Conservation (phyloP, 2,797 vertebrate species). For the Crypturellus tataupa region DNA sequence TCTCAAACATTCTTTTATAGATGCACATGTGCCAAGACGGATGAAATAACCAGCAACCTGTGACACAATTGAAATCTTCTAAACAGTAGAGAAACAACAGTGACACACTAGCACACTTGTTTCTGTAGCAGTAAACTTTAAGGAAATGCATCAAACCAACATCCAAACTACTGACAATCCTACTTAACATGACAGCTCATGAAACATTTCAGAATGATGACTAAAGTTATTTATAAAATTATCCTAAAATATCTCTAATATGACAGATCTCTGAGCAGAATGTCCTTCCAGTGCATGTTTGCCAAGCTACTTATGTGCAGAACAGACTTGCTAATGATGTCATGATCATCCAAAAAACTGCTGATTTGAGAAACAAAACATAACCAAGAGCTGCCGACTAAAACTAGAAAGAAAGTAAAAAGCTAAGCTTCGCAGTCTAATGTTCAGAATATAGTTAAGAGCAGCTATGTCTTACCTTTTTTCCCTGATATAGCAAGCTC, state of each 20-base stretch:
- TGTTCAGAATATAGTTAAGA: neutral
- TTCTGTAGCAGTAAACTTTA: neutral
- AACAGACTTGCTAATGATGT: neutral
- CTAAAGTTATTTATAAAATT: neutral
- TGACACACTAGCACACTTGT: neutral
- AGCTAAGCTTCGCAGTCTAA: neutral
- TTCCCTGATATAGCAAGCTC: slow-evolving; percentile 82
- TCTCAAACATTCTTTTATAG: slow-evolving; percentile 96
- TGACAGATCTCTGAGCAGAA: neutral
- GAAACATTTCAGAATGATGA: neutral
- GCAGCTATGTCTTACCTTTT: slow-evolving; percentile 81
- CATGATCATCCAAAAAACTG: neutral
- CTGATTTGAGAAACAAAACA: neutral
- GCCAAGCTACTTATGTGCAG: neutral
- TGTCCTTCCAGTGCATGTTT: fast-evolving
- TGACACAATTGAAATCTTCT: neutral
- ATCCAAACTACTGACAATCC: neutral
- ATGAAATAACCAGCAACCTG: slow-evolving; percentile 85
- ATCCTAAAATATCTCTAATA: neutral
- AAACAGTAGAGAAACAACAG: neutral
- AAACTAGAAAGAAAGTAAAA: neutral
- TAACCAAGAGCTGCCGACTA: neutral
- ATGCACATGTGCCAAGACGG: slow-evolving; percentile 93
- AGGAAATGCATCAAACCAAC: neutral
- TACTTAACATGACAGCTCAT: neutral